These are phyloP conservation scores for Panagrolaimus sp. DNA, from an alignment of 1,140 invertebrate genomes.

Conservation along the genomic window DNA sequence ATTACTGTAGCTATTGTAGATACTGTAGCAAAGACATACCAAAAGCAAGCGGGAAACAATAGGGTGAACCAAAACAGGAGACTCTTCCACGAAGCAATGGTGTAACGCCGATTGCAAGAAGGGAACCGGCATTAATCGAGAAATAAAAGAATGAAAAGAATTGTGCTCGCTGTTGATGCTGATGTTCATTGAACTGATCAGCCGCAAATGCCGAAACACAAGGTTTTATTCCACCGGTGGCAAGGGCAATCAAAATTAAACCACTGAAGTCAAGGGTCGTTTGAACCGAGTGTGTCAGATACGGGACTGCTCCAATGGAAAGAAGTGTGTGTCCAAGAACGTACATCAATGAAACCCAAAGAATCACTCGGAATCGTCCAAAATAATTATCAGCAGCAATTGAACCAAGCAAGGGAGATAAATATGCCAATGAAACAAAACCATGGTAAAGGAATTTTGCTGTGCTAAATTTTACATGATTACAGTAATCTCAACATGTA, in stretches of 20 bases:
- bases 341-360: constrained; percentile 78
- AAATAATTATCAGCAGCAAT: constrained; percentile 79
- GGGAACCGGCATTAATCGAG: constrained; percentile 60
- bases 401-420: constrained; percentile 79
- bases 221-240: constrained; percentile 93
- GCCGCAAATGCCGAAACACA: constrained; percentile 87
- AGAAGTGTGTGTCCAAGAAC: constrained; percentile 78
- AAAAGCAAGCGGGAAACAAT: constrained; percentile 61
- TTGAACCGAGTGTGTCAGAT: constrained; percentile 61
- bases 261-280: constrained; percentile 62
- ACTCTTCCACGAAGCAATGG: constrained; percentile 60
- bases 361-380: constrained; percentile 70
- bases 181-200: constrained; percentile 56
- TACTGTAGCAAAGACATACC: constrained; percentile 31
- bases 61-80: constrained; percentile 58
- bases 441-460: constrained; percentile 77
- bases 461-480: constrained; percentile 37
- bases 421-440: constrained; percentile 78
- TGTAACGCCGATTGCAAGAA: constrained; percentile 61
- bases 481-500: constrained; percentile 17
- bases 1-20: too few species aligned
- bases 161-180: constrained; percentile 60
- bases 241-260: constrained; percentile 72
- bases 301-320: constrained; percentile 66
- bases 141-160: constrained; percentile 74